Evolutionary conservation across 2,797 vertebrate genomes (phyloP).

Genomic region (Siniperca undulata): DNA sequence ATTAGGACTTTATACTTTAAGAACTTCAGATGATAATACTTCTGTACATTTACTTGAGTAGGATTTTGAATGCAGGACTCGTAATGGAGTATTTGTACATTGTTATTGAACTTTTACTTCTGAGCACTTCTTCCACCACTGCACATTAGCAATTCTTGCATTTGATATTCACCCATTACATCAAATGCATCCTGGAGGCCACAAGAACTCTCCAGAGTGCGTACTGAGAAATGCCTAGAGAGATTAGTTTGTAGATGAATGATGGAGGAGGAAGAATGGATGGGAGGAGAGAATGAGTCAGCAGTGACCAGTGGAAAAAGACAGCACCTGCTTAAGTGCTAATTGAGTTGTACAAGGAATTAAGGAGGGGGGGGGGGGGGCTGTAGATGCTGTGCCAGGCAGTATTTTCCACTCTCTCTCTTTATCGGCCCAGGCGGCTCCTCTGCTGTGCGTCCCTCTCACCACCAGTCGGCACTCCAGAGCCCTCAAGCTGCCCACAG

Average conservation of each 20-base stretch:
- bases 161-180: constrained; percentile 9
- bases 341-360: constrained; percentile 41
- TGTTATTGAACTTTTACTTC: not conserved
- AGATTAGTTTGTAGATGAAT: constrained; percentile 35
- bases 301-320: constrained; percentile 54
- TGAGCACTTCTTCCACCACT: not conserved
- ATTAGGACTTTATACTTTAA: not conserved
- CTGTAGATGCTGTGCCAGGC: not conserved
- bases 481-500: constrained; percentile 42
- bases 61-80: not conserved
- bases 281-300: constrained; percentile 42
- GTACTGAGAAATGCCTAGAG: not conserved
- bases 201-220: constrained; percentile 6
- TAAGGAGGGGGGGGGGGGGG: constrained; percentile 21
- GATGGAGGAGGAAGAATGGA: not conserved
- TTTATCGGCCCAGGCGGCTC: constrained; percentile 57
- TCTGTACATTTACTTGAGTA: not conserved
- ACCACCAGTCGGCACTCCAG: constrained; percentile 46
- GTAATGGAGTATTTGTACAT: too few species aligned
- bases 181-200: constrained; percentile 46
- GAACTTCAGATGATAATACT: not conserved
- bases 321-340: constrained; percentile 19
- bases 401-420: constrained; percentile 47
- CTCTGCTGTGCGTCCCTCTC: constrained; percentile 66
- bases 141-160: not conserved